Evolutionary conservation across 2,797 vertebrate species (phyloP), one percentile per base, ranked within the genome.

Genomic region (Alectoris magna): DNA sequence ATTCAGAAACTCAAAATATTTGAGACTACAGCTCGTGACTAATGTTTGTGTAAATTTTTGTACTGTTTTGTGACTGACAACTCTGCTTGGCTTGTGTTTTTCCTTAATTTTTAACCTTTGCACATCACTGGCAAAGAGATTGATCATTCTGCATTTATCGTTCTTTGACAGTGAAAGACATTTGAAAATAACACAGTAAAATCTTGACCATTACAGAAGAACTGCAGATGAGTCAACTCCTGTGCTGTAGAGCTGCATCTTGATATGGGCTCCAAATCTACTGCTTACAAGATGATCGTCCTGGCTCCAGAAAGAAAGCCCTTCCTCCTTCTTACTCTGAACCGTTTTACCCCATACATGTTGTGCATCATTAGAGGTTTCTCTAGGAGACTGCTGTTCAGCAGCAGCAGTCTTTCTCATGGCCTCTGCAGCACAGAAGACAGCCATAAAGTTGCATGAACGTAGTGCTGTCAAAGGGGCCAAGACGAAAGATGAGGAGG

Each of bases 21-120:
- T 91, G 62, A 86, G 46, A 75, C 46, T 68, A 64, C 41, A 81
- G 41, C 11, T 56, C 23, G 9, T 43, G 14, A 69, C 26, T 36
- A 91, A 9, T 11, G 62, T 94, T 74, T 83, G 53, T 79, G 56
- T 26, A 78, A 87, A 71, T 8, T 72, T 76, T 60, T 76, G 7
- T 71, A 46, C 44, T 58, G 5, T 69, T 95, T 49, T 46, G 55
- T 76, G 34, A 46, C 38, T 75, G 59, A 55, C 91, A 63, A 43
- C 26, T 87, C 14, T 3, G 1, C 9, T 43, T 83, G 34, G 21
- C 11, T 84, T 84, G 34, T 44, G 24, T 62, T 80, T 86, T 77
- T 53, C 29, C 88, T 78, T 0, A 39, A 36, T 88, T 88, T 95
- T 92, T 94, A 83, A 75, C 55, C 62, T 74, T 44, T 48, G 53